These are phyloP conservation scores for Helobdella robusta DNA, from an alignment of 2,888 invertebrate species.

Conservation along the genomic window DNA sequence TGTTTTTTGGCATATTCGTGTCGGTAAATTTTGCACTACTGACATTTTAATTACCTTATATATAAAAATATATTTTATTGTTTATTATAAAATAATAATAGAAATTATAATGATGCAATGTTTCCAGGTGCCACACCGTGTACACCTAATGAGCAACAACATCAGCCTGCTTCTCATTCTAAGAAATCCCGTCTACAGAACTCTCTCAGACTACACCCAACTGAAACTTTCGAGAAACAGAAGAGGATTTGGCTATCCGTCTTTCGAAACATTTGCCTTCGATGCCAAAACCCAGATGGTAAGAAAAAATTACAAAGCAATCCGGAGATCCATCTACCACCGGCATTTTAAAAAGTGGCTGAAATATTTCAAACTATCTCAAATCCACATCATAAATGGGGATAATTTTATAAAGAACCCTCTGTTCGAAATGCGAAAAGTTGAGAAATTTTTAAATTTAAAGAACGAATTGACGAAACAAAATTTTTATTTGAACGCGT, in stretches of 20 bases:
- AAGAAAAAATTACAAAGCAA: slow-evolving; percentile 50
- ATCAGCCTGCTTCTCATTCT: slow-evolving; percentile 81
- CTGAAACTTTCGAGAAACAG: slow-evolving; percentile 58
- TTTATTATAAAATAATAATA: too few relatives aligned
- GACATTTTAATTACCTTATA: too few relatives aligned
- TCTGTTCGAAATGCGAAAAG: slow-evolving; percentile 40
- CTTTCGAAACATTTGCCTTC: slow-evolving; percentile 49
- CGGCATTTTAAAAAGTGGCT: slow-evolving; percentile 81
- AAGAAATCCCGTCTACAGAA: slow-evolving; percentile 85
- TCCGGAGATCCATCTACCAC: slow-evolving; percentile 48
- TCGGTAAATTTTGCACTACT: neutral
- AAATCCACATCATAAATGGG: slow-evolving; percentile 79
- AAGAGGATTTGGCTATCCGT: slow-evolving; percentile 29
- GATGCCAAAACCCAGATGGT: slow-evolving; percentile 45
- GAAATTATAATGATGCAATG: neutral
- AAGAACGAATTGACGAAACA: slow-evolving; percentile 51
- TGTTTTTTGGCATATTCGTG: neutral
- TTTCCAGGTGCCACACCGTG: slow-evolving; percentile 63
- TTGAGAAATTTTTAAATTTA: slow-evolving; percentile 42
- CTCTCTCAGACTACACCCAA: slow-evolving; percentile 95
- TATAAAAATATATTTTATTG: too few relatives aligned
- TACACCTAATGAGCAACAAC: slow-evolving; percentile 83
- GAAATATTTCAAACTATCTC: slow-evolving; percentile 78
- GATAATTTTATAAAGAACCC: slow-evolving; percentile 44
- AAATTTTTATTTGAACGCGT: slow-evolving; percentile 91